These are phyloP conservation scores for Camponotus fellah DNA, from an alignment of 2,888 invertebrate species.

Conservation along the genomic window DNA sequence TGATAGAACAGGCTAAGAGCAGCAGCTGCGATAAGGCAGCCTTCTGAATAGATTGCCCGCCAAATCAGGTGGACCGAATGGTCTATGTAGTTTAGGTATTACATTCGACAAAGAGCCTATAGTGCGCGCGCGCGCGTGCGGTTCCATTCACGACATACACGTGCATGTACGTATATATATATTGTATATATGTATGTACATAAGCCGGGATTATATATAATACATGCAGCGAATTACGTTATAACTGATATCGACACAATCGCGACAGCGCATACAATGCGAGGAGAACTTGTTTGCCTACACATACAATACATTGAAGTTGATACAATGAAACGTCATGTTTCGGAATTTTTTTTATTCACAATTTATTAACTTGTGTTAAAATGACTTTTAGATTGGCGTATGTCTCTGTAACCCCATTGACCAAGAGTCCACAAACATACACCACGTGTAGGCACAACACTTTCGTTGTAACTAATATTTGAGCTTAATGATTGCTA, in stretches of 20 bases:
- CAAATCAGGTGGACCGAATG: slow-evolving; percentile 73
- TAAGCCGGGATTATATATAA: slow-evolving; percentile 10
- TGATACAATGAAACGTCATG: neutral
- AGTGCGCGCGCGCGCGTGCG: slow-evolving; percentile 8
- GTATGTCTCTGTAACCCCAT: neutral
- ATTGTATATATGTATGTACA: slow-evolving; percentile 3
- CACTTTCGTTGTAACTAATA: neutral
- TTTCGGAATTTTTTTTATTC: neutral
- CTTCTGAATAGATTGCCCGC: slow-evolving; percentile 76
- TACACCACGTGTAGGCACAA: neutral
- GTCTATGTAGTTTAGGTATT: slow-evolving; percentile 73
- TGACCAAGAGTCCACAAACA: neutral
- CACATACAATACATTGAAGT: neutral
- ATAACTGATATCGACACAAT: slow-evolving; percentile 55
- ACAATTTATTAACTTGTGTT: neutral
- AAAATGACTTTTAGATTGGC: neutral
- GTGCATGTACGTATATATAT: slow-evolving; percentile 44
- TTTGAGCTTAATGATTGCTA: slow-evolving; percentile 19
- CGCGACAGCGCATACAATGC: slow-evolving; percentile 1
- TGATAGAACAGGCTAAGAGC: slow-evolving; percentile 70
- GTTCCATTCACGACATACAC: slow-evolving; percentile 68
- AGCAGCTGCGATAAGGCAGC: slow-evolving; percentile 68
- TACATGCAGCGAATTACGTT: slow-evolving; percentile 68
- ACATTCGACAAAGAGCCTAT: slow-evolving; percentile 67
- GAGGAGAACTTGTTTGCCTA: neutral